phyloP scores from a whole-genome alignment of 2,113 vertebrate species.

The Calcarius ornatus region DNA sequence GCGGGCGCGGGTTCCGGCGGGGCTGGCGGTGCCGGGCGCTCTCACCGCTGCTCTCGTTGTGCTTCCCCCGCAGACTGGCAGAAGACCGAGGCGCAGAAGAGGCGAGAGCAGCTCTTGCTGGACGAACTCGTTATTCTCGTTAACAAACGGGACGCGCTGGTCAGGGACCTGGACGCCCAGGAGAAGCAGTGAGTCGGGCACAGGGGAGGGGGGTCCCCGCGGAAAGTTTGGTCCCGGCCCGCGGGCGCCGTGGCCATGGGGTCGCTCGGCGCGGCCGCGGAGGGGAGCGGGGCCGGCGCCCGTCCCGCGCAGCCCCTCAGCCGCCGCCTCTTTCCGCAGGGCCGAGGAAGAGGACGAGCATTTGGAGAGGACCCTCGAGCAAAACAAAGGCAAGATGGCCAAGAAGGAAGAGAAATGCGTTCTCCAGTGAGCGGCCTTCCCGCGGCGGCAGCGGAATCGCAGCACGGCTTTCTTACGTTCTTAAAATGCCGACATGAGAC shows the following conservation, averaged over 20 bases:
- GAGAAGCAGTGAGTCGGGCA: slow-evolving; percentile 50
- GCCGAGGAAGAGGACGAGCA: slow-evolving; percentile 98
- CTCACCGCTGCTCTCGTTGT: background rate
- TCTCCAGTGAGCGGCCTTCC: slow-evolving; percentile 82
- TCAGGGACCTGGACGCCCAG: slow-evolving; percentile 91
- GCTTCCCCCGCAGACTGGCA: slow-evolving; percentile 86
- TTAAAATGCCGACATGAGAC: slow-evolving; percentile 32
- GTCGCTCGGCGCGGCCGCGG: background rate
- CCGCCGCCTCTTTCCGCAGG: slow-evolving; percentile 70
- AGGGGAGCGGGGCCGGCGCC: background rate
- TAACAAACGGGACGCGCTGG: slow-evolving; percentile 93
- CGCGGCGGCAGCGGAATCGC: background rate
- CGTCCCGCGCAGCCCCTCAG: background rate
- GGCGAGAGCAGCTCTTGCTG: slow-evolving; percentile 92
- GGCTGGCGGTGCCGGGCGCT: background rate
- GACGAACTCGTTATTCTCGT: slow-evolving; percentile 96
- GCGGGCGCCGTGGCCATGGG: background rate
- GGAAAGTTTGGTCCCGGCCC: background rate
- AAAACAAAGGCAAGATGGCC: slow-evolving; percentile 99
- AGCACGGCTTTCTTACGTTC: slow-evolving; percentile 26
- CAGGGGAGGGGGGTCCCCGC: background rate
- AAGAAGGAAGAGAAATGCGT: slow-evolving; percentile 98
- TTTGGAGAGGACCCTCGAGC: slow-evolving; percentile 96
- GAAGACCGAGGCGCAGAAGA: slow-evolving; percentile 97
- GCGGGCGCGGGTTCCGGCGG: background rate